Conservation (phyloP, 2,113 vertebrate species). For the Vulpes vulpes region DNA sequence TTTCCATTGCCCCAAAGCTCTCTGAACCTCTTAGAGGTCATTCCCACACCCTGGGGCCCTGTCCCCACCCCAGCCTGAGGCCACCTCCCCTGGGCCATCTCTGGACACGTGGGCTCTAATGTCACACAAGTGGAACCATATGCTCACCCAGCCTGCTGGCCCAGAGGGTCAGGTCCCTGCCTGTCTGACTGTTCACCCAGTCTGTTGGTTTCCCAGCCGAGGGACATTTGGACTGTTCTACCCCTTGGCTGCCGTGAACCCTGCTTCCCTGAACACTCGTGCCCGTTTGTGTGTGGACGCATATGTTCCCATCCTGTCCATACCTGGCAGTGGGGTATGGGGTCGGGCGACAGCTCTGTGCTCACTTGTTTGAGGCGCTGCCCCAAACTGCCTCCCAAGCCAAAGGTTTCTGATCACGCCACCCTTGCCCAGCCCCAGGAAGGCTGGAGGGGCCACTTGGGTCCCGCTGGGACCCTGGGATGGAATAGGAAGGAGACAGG, state of each 20-base stretch:
- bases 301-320: fast-evolving
- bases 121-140: fast-evolving
- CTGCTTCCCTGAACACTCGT: fast-evolving
- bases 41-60: fast-evolving
- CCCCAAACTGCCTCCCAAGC: fast-evolving
- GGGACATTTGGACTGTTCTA: fast-evolving
- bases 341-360: fast-evolving
- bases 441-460: fast-evolving
- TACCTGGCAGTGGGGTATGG: fast-evolving
- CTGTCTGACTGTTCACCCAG: fast-evolving
- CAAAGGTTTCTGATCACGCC: fast-evolving
- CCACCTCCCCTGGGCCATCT: fast-evolving
- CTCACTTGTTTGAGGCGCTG: fast-evolving
- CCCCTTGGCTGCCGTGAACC: background rate
- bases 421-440: background rate
- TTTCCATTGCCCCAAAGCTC: background rate
- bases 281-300: fast-evolving
- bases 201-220: fast-evolving
- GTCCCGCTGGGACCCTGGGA: fast-evolving
- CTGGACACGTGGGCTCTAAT: background rate
- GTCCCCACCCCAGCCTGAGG: background rate
- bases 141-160: fast-evolving
- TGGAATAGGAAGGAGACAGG: fast-evolving
- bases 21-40: fast-evolving
- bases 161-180: background rate